These are phyloP conservation scores for Pomacea canaliculata DNA, from an alignment of 2,888 invertebrate species.

Conservation along the genomic window DNA sequence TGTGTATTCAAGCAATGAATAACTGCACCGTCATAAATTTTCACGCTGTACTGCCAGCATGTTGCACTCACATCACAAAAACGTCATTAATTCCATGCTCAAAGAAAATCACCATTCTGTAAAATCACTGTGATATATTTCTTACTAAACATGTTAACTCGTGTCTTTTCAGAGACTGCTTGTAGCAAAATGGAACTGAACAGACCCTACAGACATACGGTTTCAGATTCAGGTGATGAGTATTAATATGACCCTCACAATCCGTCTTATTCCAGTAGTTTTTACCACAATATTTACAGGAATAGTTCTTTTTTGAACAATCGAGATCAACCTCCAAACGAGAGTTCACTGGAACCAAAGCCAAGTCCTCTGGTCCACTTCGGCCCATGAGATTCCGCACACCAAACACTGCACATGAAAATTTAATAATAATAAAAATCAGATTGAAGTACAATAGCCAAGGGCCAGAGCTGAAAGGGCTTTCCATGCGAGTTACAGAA, in stretches of 20 bases:
- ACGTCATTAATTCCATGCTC: too few species aligned
- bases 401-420: slow-evolving; percentile 23
- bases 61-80: too few species aligned
- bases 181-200: slow-evolving; percentile 30
- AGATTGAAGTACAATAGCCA: neutral
- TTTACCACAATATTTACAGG: slow-evolving; percentile 31
- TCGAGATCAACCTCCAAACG: slow-evolving; percentile 6
- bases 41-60: too few species aligned
- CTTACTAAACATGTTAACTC: slow-evolving; percentile 25
- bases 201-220: slow-evolving; percentile 30
- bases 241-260: slow-evolving; percentile 35
- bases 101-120: too few species aligned
- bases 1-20: too few species aligned
- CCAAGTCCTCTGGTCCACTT: slow-evolving; percentile 13
- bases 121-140: neutral
- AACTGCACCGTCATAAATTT: too few species aligned
- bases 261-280: slow-evolving; percentile 34
- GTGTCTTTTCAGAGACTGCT: slow-evolving; percentile 31
- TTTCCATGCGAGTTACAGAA: too few species aligned
- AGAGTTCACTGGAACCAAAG: neutral
- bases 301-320: slow-evolving; percentile 7
- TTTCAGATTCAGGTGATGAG: slow-evolving; percentile 31
- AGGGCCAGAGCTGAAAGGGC: slow-evolving; percentile 1
- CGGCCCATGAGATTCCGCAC: slow-evolving; percentile 5
- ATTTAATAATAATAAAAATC: neutral